A percentile compares a stretch with the other conserved stretches of the same genome.
Conservation (phyloP, 2,888 invertebrate genomes). For the Sminthurides aquaticus region DNA sequence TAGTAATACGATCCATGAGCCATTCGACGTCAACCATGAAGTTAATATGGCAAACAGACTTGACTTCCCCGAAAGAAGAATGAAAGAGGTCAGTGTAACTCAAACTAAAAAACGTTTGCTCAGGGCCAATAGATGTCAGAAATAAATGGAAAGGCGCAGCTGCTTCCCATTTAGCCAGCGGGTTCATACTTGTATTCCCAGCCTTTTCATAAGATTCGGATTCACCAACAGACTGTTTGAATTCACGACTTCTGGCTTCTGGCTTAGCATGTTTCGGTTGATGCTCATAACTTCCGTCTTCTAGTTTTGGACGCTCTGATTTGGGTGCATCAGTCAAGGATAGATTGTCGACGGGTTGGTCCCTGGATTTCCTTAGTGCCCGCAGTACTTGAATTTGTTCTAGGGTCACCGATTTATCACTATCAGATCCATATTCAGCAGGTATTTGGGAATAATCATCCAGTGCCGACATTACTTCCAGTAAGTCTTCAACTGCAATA, state of each 20-base stretch:
- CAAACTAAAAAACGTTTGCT: conserved; percentile 48
- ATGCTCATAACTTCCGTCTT: neutral
- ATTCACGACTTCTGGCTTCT: no score
- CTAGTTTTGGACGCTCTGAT: neutral
- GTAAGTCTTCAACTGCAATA: conserved; percentile 60
- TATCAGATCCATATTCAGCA: neutral
- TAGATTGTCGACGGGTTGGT: no score
- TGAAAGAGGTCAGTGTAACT: conserved; percentile 64
- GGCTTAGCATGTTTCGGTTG: no score
- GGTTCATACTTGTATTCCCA: conserved; percentile 2
- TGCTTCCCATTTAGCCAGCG: conserved; percentile 56
- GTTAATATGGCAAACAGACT: conserved; percentile 75
- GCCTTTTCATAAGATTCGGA: neutral
- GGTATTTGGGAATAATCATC: neutral
- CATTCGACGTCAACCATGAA: conserved; percentile 88
- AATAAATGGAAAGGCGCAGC: conserved; percentile 68
- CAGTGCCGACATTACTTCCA: conserved; percentile 49
- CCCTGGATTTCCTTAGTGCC: neutral
- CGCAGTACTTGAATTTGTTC: neutral
- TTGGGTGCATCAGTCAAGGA: no score
- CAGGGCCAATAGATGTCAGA: conserved; percentile 57
- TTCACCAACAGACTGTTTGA: no score
- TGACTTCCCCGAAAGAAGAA: conserved; percentile 64
- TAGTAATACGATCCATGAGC: conserved; percentile 76
- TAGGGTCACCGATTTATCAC: neutral